Evolutionary conservation across 2,113 vertebrate genomes (phyloP), one percentile per base, ranked within the genome.

Genomic region (Upupa epops): DNA sequence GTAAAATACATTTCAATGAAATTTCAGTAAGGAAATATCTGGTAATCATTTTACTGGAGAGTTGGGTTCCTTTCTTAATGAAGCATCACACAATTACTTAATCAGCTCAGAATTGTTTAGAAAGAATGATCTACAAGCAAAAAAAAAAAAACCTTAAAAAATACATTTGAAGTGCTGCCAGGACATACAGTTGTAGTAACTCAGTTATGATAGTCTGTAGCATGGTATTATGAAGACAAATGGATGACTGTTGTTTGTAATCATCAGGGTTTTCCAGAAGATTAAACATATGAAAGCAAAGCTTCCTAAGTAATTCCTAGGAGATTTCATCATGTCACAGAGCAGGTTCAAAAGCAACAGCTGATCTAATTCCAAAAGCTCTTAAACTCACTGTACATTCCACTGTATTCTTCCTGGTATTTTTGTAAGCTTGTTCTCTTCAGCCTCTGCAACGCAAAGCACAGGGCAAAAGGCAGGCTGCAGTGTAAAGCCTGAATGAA

Each of bases 31-130:
- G 58, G 92, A 90, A 88, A 51, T 71, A 60, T 78, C 60, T 86
- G 60, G 60, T 54, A 85, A 92, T 64, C 29, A 46, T 88, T 91
- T 76, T 75, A 31, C 36, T 32, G 63, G 72, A 78, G 64, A 83
- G 31, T 11, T 73, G 60, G n/a, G 66, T 89, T 86, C 95, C 95
- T 91, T 85, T 88, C 76, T 90, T 93, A 98, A 98, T 97, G 94
- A 94, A 96, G 95, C 96, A 13, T 96, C 92, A 91, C 94, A 28
- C 92, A 96, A 97, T 97, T 95, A 95, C 71, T 92, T 86, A 93
- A 91, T 95, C 96, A 96, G 96, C 97, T 98, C 96, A 96, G 83
- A 88, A 74, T 18, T 95, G 96, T 95, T 97, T 96, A 87, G 89
- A 96, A 96, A 93, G 81, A 97, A 93, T 90, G 73, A 81, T 87